Conservation (phyloP, 1,140 invertebrate species). For the Neodiprion fabricii region DNA sequence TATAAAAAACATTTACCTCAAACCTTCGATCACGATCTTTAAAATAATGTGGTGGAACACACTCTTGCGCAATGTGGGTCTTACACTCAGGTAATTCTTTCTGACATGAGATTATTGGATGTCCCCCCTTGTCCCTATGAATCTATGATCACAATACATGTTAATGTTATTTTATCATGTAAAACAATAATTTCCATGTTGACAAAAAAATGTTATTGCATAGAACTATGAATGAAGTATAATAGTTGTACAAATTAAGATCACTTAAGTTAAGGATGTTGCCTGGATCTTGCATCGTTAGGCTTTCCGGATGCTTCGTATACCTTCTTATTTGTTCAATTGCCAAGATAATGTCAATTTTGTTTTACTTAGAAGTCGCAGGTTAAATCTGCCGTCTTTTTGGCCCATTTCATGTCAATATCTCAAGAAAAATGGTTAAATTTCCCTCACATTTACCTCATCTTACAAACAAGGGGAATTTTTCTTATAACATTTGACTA, state of each 20-base stretch:
- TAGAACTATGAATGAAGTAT: background rate
- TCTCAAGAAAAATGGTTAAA: too few relatives aligned
- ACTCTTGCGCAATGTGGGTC: background rate
- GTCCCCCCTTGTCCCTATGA: slow-evolving; percentile 7
- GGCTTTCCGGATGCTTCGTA: too few relatives aligned
- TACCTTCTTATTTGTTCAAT: too few relatives aligned
- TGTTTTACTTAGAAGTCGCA: too few relatives aligned
- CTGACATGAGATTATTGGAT: slow-evolving; percentile 20
- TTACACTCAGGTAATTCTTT: slow-evolving; percentile 17
- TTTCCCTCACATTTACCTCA: too few relatives aligned
- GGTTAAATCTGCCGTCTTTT: too few relatives aligned
- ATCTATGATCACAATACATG: slow-evolving; percentile 10
- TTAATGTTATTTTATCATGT: background rate
- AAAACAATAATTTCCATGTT: background rate
- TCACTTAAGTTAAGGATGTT: background rate
- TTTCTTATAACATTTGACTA: too few relatives aligned
- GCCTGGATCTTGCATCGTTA: too few relatives aligned
- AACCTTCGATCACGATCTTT: slow-evolving; percentile 2
- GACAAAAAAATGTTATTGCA: background rate
- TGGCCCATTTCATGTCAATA: too few relatives aligned
- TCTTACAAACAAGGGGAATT: too few relatives aligned
- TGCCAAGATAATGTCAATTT: too few relatives aligned
- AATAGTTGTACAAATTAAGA: background rate
- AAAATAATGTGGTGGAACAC: background rate
- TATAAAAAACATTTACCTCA: background rate